Conservation (phyloP, 2,888 invertebrate genomes). For the Aricia artaxerxes region DNA sequence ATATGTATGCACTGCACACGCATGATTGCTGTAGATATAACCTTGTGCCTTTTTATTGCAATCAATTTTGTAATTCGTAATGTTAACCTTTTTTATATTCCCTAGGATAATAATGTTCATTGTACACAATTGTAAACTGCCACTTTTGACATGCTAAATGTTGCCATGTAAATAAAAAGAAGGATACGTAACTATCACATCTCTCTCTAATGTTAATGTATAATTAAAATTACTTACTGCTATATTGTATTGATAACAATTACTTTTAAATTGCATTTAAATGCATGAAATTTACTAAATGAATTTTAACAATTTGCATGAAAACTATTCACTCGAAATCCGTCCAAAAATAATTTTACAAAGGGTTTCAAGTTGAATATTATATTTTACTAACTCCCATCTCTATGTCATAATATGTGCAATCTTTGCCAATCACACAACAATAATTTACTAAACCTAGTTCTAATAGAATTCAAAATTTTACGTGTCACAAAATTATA, state of each 20-base stretch:
- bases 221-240: background rate
- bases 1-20: slow-evolving; percentile 6
- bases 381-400: background rate
- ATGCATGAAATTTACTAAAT: slow-evolving; percentile 5
- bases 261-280: background rate
- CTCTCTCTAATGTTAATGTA: slow-evolving; percentile 1
- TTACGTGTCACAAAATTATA: background rate
- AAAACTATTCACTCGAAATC: slow-evolving; percentile 24
- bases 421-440: background rate
- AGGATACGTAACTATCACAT: slow-evolving; percentile 21
- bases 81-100: slow-evolving; percentile 26
- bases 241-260: background rate
- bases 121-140: slow-evolving; percentile 31
- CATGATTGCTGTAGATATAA: slow-evolving; percentile 31
- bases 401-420: background rate
- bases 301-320: background rate
- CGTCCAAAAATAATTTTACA: slow-evolving; percentile 16
- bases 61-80: slow-evolving; percentile 25
- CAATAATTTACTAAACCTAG: background rate
- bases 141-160: slow-evolving; percentile 24
- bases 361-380: slow-evolving; percentile 26
- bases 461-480: background rate
- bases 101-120: slow-evolving; percentile 16
- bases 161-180: slow-evolving; percentile 23
- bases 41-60: slow-evolving; percentile 28